Percentiles rank a stretch among this genome's conserved stretches.
Evolutionary conservation across 1,140 invertebrate genomes (phyloP).

Genomic region (Brachionus sp.): DNA sequence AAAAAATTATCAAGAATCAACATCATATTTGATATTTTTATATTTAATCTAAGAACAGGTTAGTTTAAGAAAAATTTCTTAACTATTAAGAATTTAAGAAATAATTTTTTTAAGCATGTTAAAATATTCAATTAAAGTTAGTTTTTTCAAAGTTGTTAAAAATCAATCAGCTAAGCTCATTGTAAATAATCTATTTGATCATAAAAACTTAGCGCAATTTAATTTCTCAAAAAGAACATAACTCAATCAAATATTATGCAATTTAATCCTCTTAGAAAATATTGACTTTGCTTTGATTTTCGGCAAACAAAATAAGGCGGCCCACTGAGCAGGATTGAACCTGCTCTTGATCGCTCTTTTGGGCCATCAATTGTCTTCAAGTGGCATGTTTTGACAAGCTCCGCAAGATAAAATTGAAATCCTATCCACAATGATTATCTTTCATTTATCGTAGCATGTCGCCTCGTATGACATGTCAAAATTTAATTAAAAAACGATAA

Average conservation of each 20-base stretch:
- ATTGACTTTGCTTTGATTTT: not conserved
- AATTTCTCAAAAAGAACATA: not conserved
- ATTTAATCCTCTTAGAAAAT: slow-evolving; percentile 24
- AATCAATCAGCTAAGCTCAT: not conserved
- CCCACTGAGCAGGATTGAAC: not conserved
- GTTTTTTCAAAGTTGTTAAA: too few relatives aligned
- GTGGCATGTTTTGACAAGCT: not conserved
- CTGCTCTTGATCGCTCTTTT: slow-evolving; percentile 20
- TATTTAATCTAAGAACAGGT: too few relatives aligned
- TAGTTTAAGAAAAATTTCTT: too few relatives aligned
- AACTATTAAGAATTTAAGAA: too few relatives aligned
- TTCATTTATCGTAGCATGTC: not conserved
- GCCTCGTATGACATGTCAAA: slow-evolving; percentile 23
- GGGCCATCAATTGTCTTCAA: not conserved
- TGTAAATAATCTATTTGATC: not conserved
- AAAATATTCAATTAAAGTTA: too few relatives aligned
- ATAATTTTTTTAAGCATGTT: too few relatives aligned
- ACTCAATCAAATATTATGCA: slow-evolving; percentile 27
- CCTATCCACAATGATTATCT: not conserved
- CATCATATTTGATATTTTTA: too few relatives aligned
- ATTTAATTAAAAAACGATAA: slow-evolving; percentile 34
- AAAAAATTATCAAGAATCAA: too few relatives aligned
- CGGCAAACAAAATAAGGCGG: not conserved
- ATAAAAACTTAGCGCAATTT: slow-evolving; percentile 1
- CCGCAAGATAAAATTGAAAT: not conserved